Base-by-base conservation (phyloP, 2,113 vertebrate genomes). In the Rhinolophus ferrumequinum region DNA sequence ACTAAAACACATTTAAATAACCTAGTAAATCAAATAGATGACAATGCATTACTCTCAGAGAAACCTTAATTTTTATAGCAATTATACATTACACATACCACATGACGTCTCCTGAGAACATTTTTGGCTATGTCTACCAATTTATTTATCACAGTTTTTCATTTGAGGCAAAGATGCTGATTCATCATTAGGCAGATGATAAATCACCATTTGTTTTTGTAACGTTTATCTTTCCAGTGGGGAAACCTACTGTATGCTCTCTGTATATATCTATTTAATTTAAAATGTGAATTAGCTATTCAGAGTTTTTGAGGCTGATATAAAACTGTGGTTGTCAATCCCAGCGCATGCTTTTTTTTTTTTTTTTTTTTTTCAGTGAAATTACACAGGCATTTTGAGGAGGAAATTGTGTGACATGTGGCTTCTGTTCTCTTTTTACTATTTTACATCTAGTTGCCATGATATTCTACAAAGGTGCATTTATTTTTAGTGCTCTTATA, bases 1-100 rank as follows among this genome's bases (percentile, higher is more conserved):
- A 30, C 18, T 44, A 76, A 96, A 72, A 47, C 84, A 79, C 44
- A 94, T 35, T 81, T 94, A 83, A 92, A 38, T n/a, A 82, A 41
- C 5, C 44, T 69, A 70, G 92, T 89, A 90, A 90, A 73, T 67
- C 95, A 97, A 84, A 50, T 35, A 90, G 58, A 95, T 85, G 50
- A 54, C 33, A 92, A 82, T 52, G 24, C 70, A 44, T n/a, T 77
- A 58, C 19, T 41, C 8, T 88, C 30, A 91, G 64, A 84, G 33
- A 76, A 95, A 81, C 18, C 50, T 95, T 92, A 88, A 84, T 41
- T 92, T 56, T 82, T 66, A 19, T 30, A 82, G 33, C 76, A 96
- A 94, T 96, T 96, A 94, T 6, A 64, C 12, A 90, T 92, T 77
- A 93, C 6, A 41, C 3, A 47, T 38, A 90, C 2, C 62, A 79